Evolutionary conservation across 2,113 vertebrate genomes (phyloP).

Genomic region (Lethenteron reissneri): DNA sequence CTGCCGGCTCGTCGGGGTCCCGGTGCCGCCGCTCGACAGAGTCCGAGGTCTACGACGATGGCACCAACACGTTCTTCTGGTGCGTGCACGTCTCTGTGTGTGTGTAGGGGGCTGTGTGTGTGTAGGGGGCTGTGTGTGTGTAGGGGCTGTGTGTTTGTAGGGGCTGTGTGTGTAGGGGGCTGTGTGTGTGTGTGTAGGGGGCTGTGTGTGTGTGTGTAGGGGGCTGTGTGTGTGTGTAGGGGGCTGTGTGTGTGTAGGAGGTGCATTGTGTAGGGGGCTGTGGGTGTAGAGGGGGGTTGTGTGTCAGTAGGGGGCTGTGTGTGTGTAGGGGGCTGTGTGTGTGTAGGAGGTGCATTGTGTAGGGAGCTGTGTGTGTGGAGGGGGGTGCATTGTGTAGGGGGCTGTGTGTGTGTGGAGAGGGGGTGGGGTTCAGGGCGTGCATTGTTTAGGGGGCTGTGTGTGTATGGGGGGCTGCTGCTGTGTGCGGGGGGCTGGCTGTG

Average conservation of each 20-base stretch:
- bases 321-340: too few species aligned
- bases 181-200: background rate
- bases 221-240: background rate
- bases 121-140: background rate
- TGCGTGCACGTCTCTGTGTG: slow-evolving; percentile 13
- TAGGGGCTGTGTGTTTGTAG: background rate
- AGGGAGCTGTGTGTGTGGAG: too few species aligned
- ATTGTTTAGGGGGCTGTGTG: too few species aligned
- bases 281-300: too few species aligned
- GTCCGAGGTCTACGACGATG: slow-evolving; percentile 72
- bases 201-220: background rate
- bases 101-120: background rate
- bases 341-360: too few species aligned
- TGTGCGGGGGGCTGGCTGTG: too few species aligned
- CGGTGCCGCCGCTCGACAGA: slow-evolving; percentile 34
- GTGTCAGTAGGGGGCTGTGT: too few species aligned
- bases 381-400: too few species aligned
- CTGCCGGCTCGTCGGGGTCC: slow-evolving; percentile 2
- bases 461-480: too few species aligned
- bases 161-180: background rate
- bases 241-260: background rate
- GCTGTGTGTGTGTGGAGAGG: too few species aligned
- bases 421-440: too few species aligned
- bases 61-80: slow-evolving; percentile 97
- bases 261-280: background rate